A percentile compares a stretch with the other conserved stretches of the same genome.
Evolutionary conservation across 2,888 invertebrate species (phyloP).

Genomic region (Laspeyria flexula): DNA sequence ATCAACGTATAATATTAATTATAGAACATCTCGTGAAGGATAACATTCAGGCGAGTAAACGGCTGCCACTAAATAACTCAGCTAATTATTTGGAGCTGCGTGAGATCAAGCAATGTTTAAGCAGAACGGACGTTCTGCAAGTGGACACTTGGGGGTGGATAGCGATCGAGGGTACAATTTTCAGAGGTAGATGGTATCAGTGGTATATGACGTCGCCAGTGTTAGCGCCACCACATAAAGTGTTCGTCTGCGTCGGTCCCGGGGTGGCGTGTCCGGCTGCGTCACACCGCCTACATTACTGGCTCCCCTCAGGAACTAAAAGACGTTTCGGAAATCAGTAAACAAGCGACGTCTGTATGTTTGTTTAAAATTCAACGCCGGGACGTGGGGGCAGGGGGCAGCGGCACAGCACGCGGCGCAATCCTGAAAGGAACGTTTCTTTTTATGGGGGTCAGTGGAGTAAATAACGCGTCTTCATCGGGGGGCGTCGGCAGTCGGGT

Average conservation of each 20-base stretch:
- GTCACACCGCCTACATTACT: conserved; percentile 43
- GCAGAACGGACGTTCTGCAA: neutral
- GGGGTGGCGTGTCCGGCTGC: conserved; percentile 6
- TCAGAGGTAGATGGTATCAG: conserved; percentile 6
- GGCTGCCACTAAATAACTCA: no score
- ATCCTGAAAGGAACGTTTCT: conserved; percentile 68
- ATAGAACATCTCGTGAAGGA: neutral
- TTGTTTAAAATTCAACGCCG: conserved; percentile 75
- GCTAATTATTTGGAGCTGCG: neutral
- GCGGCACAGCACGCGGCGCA: conserved; percentile 41
- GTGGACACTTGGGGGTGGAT: neutral
- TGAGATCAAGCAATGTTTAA: neutral
- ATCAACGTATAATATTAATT: neutral
- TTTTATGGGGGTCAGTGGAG: conserved; percentile 75
- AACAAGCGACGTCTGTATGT: conserved; percentile 56
- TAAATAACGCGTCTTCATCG: conserved; percentile 73
- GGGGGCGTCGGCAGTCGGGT: conserved; percentile 45
- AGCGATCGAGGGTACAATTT: neutral
- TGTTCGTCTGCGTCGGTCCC: conserved; percentile 20
- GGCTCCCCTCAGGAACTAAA: conserved; percentile 39
- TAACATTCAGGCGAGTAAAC: neutral
- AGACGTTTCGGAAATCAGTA: conserved; percentile 60
- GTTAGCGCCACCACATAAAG: conserved; percentile 2
- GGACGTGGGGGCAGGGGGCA: conserved; percentile 37
- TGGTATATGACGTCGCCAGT: conserved; percentile 1